Evolutionary conservation across 2,113 vertebrate genomes (phyloP).

Genomic region (Cephalopterus ornatus): DNA sequence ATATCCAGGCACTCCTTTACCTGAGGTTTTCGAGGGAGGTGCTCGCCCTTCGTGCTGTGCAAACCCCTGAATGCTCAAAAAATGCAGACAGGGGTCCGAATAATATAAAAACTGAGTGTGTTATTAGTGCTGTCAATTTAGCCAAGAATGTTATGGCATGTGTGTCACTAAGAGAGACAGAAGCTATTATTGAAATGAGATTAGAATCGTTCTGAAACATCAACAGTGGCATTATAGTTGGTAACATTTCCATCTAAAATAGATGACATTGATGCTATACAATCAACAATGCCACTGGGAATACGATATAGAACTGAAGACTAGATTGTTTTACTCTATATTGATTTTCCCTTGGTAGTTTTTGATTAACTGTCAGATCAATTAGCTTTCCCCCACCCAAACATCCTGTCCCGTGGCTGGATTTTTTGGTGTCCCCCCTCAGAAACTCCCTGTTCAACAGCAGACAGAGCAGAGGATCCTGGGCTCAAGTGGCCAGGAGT

Average conservation of each 20-base stretch:
- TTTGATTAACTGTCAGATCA: conserved; percentile 68
- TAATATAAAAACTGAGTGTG: conserved; percentile 44
- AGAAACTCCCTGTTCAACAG: not conserved
- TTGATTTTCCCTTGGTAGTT: conserved; percentile 64
- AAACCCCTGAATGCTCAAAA: not conserved
- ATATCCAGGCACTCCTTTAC: not conserved
- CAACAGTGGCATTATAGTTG: conserved; percentile 74
- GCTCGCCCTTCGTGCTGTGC: not conserved
- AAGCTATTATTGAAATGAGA: conserved; percentile 80
- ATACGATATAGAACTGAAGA: conserved; percentile 53
- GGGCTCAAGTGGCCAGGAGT: not conserved
- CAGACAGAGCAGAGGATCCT: not conserved
- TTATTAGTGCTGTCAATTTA: conserved; percentile 77
- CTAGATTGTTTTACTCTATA: conserved; percentile 56
- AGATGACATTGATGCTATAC: conserved; percentile 66
- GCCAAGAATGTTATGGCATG: conserved; percentile 71
- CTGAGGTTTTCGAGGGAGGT: not conserved
- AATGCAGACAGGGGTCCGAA: conserved; percentile 58
- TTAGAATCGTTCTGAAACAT: conserved; percentile 75
- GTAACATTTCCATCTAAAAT: conserved; percentile 72
- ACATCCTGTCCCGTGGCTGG: not conserved
- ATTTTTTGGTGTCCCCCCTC: not conserved
- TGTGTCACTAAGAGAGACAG: conserved; percentile 74
- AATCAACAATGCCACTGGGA: conserved; percentile 68
- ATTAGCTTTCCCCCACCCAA: conserved; percentile 57